phyloP scores from a whole-genome alignment of 2,888 invertebrate genomes.

The Reticulitermes lucifugus region DNA sequence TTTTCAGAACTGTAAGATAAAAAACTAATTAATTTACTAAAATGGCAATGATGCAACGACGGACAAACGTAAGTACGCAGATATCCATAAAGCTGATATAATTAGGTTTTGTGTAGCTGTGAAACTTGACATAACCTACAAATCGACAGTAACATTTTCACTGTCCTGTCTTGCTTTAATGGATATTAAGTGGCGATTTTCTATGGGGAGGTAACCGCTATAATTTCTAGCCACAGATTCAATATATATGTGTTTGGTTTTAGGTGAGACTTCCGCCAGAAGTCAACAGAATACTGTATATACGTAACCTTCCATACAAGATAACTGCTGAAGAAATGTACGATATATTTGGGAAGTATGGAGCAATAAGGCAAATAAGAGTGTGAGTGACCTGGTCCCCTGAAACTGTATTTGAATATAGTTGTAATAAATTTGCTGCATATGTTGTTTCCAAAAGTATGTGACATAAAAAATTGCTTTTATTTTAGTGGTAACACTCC shows the following conservation, averaged over 20 bases:
- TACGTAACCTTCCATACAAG: constrained; percentile 98
- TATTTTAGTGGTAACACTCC: constrained; percentile 90
- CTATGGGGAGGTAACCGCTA: too few species aligned
- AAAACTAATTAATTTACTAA: neutral
- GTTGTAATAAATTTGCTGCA: too few species aligned
- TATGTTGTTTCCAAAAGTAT: neutral
- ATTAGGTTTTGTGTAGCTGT: neutral
- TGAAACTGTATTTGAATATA: too few species aligned
- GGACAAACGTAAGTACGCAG: constrained; percentile 76
- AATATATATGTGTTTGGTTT: constrained; percentile 55
- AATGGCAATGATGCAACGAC: constrained; percentile 71
- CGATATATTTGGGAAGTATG: constrained; percentile 99
- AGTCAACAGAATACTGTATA: constrained; percentile 96
- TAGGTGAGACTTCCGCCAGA: constrained; percentile 98
- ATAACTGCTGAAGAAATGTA: constrained; percentile 99
- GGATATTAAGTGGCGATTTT: neutral
- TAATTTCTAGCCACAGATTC: neutral
- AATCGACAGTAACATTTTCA: neutral
- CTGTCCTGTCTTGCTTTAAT: neutral
- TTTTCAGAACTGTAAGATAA: neutral
- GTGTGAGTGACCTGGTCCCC: constrained; percentile 76
- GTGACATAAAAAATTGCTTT: too few species aligned
- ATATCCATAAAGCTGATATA: neutral
- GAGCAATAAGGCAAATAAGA: constrained; percentile 97
- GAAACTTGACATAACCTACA: neutral